A percentile compares a stretch with the other conserved stretches of the same genome.
Evolutionary conservation across 2,113 vertebrate genomes (phyloP).

Genomic region (Lamprotornis superbus): DNA sequence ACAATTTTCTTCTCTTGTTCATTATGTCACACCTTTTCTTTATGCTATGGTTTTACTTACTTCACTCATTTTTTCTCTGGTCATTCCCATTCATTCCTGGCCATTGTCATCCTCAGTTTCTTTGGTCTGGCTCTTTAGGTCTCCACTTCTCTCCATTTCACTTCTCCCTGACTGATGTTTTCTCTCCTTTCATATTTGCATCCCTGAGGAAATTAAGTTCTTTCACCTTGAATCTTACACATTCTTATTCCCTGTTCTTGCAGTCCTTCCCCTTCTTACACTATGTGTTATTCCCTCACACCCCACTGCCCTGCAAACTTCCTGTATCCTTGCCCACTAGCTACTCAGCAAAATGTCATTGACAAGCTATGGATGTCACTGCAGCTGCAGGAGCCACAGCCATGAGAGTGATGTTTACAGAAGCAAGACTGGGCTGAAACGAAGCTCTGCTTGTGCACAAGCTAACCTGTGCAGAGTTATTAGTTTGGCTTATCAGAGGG

Average conservation of each 20-base stretch:
- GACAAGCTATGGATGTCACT: not conserved
- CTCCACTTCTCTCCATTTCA: not conserved
- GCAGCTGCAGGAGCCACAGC: not conserved
- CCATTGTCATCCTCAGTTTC: not conserved
- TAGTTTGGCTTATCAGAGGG: constrained; percentile 26
- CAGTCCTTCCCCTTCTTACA: not conserved
- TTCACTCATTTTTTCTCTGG: not conserved
- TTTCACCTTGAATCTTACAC: not conserved
- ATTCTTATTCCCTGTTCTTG: not conserved
- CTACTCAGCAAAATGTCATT: not conserved
- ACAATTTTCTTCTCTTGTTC: not conserved
- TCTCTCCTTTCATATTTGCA: not conserved
- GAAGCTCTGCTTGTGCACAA: not conserved
- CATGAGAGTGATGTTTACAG: not conserved
- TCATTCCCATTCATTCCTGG: not conserved
- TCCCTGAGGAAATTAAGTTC: not conserved
- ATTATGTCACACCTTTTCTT: not conserved
- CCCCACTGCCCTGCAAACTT: not conserved
- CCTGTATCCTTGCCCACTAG: not conserved
- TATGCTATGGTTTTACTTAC: not conserved
- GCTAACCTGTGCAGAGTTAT: not conserved
- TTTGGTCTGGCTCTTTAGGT: not conserved
- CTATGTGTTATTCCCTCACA: not conserved
- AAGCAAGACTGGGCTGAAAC: not conserved
- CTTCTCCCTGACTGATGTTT: not conserved